phyloP scores from a whole-genome alignment of 2,797 vertebrate genomes.

The Dermochelys coriacea region DNA sequence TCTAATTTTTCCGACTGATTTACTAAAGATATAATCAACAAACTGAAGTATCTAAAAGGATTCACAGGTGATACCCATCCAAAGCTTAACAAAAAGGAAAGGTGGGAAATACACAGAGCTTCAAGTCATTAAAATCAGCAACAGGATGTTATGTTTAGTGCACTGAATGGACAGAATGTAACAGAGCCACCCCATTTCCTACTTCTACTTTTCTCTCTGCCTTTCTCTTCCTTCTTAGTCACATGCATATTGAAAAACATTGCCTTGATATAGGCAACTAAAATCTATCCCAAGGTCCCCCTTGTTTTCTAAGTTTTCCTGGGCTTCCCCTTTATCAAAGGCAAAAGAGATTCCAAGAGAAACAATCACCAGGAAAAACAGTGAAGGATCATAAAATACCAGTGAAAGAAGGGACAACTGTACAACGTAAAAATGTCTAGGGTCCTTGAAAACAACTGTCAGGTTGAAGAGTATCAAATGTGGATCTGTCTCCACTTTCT shows the following conservation, averaged over 20 bases:
- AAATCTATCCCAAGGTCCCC: not conserved
- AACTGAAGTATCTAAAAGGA: conserved; percentile 4
- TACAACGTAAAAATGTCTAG: conserved; percentile 4
- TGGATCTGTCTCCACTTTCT: conserved; percentile 39
- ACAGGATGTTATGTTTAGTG: not conserved
- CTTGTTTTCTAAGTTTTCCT: not conserved
- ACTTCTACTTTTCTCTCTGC: not conserved
- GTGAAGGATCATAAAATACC: conserved; percentile 20
- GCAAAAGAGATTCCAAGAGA: conserved; percentile 25
- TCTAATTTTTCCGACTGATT: not conserved
- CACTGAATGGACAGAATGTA: not conserved
- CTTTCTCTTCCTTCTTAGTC: not conserved
- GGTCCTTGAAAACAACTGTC: conserved; percentile 34
- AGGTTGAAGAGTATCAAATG: conserved; percentile 46
- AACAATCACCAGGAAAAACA: conserved; percentile 35
- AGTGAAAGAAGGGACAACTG: not conserved
- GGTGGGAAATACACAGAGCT: not conserved
- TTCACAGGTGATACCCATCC: conserved; percentile 14
- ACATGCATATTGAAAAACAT: not conserved
- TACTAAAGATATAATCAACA: not conserved
- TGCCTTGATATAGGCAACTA: not conserved
- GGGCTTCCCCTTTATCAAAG: not conserved
- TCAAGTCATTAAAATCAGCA: not conserved
- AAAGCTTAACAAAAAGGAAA: not conserved
- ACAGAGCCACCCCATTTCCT: not conserved